A percentile compares a stretch with the other conserved stretches of the same genome.
Evolutionary conservation across 2,113 vertebrate genomes (phyloP).

Genomic region (Nesoenas mayeri): DNA sequence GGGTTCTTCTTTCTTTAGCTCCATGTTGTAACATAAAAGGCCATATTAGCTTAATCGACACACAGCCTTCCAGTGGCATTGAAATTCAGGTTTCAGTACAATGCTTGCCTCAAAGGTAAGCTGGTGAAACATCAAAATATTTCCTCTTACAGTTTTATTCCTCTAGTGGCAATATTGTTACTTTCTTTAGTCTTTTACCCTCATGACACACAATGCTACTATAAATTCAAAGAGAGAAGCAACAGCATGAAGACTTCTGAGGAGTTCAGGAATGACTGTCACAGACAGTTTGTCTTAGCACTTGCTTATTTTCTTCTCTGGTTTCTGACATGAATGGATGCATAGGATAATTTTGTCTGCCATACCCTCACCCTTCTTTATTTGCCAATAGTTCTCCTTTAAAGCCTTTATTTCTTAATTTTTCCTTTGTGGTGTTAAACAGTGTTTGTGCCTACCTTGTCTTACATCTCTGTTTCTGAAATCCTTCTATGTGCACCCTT

Average conservation of each 20-base stretch:
- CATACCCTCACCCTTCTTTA: not conserved
- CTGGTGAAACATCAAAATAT: not conserved
- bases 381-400: not conserved
- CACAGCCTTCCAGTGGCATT: not conserved
- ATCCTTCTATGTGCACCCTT: not conserved
- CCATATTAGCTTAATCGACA: not conserved
- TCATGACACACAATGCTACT: not conserved
- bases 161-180: not conserved
- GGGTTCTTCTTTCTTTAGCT: not conserved
- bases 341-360: not conserved
- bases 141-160: not conserved
- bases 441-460: not conserved
- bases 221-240: not conserved
- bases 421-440: not conserved
- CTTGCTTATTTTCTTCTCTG: not conserved
- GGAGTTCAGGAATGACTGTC: not conserved
- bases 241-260: not conserved
- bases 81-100: not conserved
- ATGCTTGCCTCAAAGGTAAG: not conserved
- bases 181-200: not conserved
- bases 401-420: not conserved
- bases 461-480: not conserved
- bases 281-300: not conserved
- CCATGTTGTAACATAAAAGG: not conserved
- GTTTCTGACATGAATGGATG: not conserved